phyloP scores from a whole-genome alignment of 2,888 invertebrate genomes.

The Coelopa pilipes region DNA sequence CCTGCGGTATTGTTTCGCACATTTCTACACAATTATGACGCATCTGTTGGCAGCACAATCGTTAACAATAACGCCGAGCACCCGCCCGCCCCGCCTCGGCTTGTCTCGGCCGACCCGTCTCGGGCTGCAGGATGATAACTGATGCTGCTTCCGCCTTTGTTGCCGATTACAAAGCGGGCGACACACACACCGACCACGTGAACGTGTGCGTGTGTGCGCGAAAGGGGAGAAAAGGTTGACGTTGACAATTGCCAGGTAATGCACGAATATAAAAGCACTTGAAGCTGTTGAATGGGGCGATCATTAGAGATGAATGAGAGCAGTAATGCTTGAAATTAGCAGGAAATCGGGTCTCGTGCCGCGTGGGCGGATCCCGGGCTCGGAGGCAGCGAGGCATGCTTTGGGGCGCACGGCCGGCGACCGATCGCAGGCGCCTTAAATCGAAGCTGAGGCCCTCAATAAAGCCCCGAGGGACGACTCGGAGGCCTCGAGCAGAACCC shows the following conservation, averaged over 20 bases:
- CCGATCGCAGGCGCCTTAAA: too few species aligned
- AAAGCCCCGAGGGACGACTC: too few species aligned
- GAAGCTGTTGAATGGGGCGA: background rate
- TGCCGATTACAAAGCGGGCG: background rate
- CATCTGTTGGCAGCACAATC: conserved; percentile 5
- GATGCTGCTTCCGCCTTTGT: conserved; percentile 1
- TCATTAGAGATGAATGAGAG: conserved; percentile 4
- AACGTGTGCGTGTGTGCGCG: background rate
- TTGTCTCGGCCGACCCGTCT: too few species aligned
- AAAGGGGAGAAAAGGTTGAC: background rate
- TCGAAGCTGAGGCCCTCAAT: too few species aligned
- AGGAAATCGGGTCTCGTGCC: background rate
- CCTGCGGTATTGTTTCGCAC: too few species aligned
- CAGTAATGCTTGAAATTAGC: conserved; percentile 2
- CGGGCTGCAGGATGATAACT: background rate
- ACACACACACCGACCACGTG: background rate
- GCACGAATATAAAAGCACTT: conserved; percentile 6
- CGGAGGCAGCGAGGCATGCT: too few species aligned
- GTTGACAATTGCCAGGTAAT: background rate
- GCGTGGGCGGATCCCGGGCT: too few species aligned
- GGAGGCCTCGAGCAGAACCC: too few species aligned
- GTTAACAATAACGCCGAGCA: background rate
- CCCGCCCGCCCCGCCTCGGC: too few species aligned
- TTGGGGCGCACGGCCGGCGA: too few species aligned
- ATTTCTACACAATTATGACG: background rate